Evolutionary conservation across 1,140 invertebrate species (phyloP).

Genomic region (Tachypleus tridentatus): DNA sequence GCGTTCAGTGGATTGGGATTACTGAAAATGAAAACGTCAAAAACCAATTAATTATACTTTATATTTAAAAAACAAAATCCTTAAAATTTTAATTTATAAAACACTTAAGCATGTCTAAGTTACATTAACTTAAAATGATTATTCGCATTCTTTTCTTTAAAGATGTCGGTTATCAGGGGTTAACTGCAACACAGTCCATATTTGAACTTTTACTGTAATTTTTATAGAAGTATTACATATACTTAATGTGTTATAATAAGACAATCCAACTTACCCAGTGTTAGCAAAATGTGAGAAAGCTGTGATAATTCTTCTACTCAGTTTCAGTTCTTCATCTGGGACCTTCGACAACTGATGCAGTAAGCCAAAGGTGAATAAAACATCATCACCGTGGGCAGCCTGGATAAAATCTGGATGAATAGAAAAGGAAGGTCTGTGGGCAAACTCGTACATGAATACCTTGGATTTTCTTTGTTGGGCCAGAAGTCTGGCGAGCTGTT

Average conservation of each 20-base stretch:
- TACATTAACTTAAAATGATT: too few relatives aligned
- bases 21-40: too few relatives aligned
- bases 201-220: too few relatives aligned
- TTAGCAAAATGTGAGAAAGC: slow-evolving; percentile 19
- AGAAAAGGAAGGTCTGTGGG: slow-evolving; percentile 24
- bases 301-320: slow-evolving; percentile 15
- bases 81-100: too few relatives aligned
- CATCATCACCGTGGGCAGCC: slow-evolving; percentile 27
- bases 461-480: background rate
- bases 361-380: slow-evolving; percentile 24
- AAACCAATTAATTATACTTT: too few relatives aligned
- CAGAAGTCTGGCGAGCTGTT: slow-evolving; percentile 6
- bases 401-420: slow-evolving; percentile 21
- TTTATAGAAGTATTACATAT: too few relatives aligned
- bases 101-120: too few relatives aligned
- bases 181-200: too few relatives aligned
- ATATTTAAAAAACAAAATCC: too few relatives aligned
- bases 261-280: slow-evolving; percentile 16
- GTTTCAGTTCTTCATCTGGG: slow-evolving; percentile 12
- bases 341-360: slow-evolving; percentile 4
- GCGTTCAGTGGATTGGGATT: too few relatives aligned
- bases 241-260: background rate
- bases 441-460: slow-evolving; percentile 24
- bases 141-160: too few relatives aligned
- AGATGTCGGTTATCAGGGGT: too few relatives aligned